Percentiles rank a stretch among this genome's conserved stretches.
phyloP scores from a whole-genome alignment of 2,113 vertebrate genomes.

The Ornithorhynchus anatinus region DNA sequence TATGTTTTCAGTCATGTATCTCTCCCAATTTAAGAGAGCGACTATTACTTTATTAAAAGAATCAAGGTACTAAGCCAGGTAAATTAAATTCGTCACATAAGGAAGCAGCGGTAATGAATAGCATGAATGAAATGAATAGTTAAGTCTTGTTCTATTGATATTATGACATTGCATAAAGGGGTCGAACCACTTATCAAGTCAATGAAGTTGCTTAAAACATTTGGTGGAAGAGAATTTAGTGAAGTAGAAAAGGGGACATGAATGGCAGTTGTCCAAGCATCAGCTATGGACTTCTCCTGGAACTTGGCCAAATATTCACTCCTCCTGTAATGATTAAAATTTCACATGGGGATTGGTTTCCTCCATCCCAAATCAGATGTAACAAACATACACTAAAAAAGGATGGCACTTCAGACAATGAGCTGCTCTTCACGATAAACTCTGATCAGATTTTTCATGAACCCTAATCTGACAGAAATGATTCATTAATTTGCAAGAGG shows the following conservation, averaged over 20 bases:
- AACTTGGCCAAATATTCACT: conserved; percentile 5
- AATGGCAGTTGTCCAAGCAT: conserved; percentile 20
- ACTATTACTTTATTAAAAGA: conserved; percentile 10
- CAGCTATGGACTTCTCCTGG: neutral
- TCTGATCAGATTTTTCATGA: neutral
- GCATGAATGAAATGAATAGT: conserved; percentile 26
- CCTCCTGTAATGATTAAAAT: conserved; percentile 30
- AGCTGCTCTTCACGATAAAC: conserved; percentile 3
- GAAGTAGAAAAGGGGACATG: conserved; percentile 39
- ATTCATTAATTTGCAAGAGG: conserved; percentile 46
- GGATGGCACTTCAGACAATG: conserved; percentile 34
- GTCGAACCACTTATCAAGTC: conserved; percentile 28
- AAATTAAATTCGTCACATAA: conserved; percentile 34
- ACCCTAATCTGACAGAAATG: conserved; percentile 36
- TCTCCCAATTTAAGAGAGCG: conserved; percentile 1
- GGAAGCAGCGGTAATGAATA: conserved; percentile 14
- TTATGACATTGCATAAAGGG: conserved; percentile 29
- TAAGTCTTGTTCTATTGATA: conserved; percentile 38
- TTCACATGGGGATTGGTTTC: conserved; percentile 4
- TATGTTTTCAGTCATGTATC: neutral
- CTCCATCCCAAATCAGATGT: conserved; percentile 21
- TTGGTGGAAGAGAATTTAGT: conserved; percentile 17
- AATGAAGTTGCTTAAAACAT: conserved; percentile 38
- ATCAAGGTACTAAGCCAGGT: conserved; percentile 19
- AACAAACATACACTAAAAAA: conserved; percentile 36